Evolutionary conservation across 2,797 vertebrate species (phyloP).

Genomic region (Sebastes aleutianus): DNA sequence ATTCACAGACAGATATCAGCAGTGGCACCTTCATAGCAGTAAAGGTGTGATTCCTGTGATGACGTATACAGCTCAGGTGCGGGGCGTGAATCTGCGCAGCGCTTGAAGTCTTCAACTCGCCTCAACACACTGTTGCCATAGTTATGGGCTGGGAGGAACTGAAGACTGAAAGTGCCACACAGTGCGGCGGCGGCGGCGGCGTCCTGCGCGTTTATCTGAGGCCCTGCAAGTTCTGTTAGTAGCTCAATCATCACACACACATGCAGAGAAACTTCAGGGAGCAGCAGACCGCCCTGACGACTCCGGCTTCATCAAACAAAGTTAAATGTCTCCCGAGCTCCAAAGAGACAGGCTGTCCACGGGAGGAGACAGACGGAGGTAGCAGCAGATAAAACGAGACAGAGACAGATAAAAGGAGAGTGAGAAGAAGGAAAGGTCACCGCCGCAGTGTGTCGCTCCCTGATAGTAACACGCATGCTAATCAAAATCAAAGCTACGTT

Average conservation of each 20-base stretch:
- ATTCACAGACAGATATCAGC: neutral
- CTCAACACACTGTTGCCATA: conserved; percentile 85
- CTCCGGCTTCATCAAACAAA: conserved; percentile 43
- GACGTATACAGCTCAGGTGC: neutral
- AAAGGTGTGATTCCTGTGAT: neutral
- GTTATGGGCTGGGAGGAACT: conserved; percentile 88
- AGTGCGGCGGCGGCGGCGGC: conserved; percentile 41
- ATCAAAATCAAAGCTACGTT: conserved; percentile 65
- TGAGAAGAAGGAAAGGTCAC: conserved; percentile 61
- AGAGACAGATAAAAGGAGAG: conserved; percentile 14
- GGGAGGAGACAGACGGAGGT: conserved; percentile 1
- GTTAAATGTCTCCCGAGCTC: conserved; percentile 46
- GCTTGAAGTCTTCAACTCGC: conserved; percentile 89
- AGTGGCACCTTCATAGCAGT: neutral
- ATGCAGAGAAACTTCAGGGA: neutral
- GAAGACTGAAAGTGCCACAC: conserved; percentile 89
- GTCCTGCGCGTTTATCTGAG: neutral
- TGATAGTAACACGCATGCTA: conserved; percentile 49
- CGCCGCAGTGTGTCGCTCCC: neutral
- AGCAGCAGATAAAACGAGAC: conserved; percentile 28
- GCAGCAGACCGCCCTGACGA: neutral
- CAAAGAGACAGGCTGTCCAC: neutral
- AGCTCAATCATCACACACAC: neutral
- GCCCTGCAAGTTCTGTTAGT: conserved; percentile 11
- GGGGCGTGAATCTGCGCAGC: conserved; percentile 81